phyloP scores from a whole-genome alignment of 1,140 invertebrate species.

The Palaemon carinicauda region DNA sequence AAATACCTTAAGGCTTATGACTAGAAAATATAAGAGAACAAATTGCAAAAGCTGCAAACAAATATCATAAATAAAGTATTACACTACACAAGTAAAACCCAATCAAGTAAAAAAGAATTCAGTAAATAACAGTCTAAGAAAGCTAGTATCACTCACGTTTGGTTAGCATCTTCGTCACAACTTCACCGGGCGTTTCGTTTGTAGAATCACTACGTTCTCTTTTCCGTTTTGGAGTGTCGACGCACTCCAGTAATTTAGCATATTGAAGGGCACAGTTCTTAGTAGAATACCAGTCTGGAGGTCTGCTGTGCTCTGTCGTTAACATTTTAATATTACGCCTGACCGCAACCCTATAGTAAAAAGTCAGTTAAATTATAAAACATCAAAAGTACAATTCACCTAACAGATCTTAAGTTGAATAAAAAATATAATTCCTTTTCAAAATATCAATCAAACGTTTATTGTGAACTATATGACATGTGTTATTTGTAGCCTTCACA shows the following conservation, averaged over 20 bases:
- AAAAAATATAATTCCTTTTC: too few relatives aligned
- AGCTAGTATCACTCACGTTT: constrained; percentile 59
- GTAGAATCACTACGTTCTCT: constrained; percentile 73
- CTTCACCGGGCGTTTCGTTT: constrained; percentile 80
- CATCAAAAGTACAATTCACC: too few relatives aligned
- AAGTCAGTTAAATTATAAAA: too few relatives aligned
- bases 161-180: constrained; percentile 80
- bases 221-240: constrained; percentile 87
- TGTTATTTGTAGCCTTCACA: too few relatives aligned
- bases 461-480: too few relatives aligned
- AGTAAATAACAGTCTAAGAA: not conserved
- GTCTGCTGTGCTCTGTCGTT: constrained; percentile 74
- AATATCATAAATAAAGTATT: too few relatives aligned
- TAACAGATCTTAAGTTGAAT: too few relatives aligned
- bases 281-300: constrained; percentile 89
- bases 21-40: too few relatives aligned
- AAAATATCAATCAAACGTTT: not conserved
- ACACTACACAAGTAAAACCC: not conserved
- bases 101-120: not conserved
- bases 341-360: constrained; percentile 76
- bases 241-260: constrained; percentile 80
- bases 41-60: too few relatives aligned
- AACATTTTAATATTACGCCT: constrained; percentile 78
- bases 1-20: too few relatives aligned
- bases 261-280: constrained; percentile 93